A percentile compares a stretch with the other conserved stretches of the same genome.
Conservation (phyloP, 2,797 vertebrate genomes). For the Choloepus didactylus region DNA sequence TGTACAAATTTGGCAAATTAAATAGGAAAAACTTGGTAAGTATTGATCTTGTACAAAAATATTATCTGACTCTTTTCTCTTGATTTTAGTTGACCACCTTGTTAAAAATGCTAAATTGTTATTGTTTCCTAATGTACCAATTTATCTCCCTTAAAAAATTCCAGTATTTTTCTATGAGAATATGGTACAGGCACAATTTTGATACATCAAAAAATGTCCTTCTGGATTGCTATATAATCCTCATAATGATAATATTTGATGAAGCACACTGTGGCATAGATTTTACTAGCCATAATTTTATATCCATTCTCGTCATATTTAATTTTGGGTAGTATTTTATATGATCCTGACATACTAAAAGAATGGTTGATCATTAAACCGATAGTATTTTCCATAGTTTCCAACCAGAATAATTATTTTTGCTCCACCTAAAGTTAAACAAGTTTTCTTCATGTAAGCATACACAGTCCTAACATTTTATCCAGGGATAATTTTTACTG, state of each 20-base stretch:
- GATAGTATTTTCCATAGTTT: not conserved
- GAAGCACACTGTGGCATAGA: not conserved
- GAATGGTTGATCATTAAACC: not conserved
- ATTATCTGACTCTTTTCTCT: not conserved
- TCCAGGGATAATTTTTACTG: constrained; percentile 38
- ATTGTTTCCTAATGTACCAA: not conserved
- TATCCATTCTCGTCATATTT: not conserved
- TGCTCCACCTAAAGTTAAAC: not conserved
- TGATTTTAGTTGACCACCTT: not conserved
- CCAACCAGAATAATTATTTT: not conserved
- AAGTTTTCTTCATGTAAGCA: not conserved
- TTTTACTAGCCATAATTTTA: not conserved
- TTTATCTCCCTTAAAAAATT: not conserved
- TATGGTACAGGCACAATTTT: not conserved
- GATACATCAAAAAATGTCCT: not conserved
- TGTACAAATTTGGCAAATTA: not conserved
- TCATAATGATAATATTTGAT: not conserved
- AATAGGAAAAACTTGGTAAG: not conserved
- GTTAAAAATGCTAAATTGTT: not conserved
- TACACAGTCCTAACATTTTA: constrained; percentile 38
- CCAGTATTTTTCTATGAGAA: not conserved
- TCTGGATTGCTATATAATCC: not conserved
- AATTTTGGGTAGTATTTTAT: not conserved
- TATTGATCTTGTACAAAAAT: not conserved
- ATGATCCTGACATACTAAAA: not conserved